A percentile compares a stretch with the other conserved stretches of the same genome.
Evolutionary conservation across 2,888 invertebrate genomes (phyloP).

Genomic region (Epinotia demarniana): DNA sequence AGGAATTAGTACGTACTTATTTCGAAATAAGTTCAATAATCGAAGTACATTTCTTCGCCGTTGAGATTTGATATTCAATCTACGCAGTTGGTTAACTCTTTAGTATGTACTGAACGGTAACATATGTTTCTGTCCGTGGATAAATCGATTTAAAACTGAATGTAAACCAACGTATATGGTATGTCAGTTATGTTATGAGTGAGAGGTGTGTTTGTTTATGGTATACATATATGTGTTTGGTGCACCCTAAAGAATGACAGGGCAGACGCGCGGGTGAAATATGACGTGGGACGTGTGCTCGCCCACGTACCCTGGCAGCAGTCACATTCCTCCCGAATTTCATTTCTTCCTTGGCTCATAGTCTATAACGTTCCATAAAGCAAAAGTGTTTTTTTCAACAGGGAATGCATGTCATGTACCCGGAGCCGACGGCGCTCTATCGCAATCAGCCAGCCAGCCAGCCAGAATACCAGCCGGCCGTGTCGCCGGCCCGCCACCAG

Average conservation of each 20-base stretch:
- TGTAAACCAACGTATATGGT: too few relatives aligned
- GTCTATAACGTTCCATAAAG: background rate
- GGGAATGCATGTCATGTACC: slow-evolving; percentile 96
- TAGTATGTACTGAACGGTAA: too few relatives aligned
- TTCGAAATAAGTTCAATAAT: background rate
- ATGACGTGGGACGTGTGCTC: background rate
- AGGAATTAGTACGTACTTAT: background rate
- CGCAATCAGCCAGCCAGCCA: slow-evolving; percentile 76
- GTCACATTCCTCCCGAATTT: background rate
- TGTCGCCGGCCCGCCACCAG: slow-evolving; percentile 73
- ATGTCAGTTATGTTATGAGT: too few relatives aligned
- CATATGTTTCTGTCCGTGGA: too few relatives aligned
- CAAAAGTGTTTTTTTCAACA: slow-evolving; percentile 58
- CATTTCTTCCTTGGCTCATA: background rate
- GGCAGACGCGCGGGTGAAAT: background rate
- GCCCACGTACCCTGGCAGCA: background rate
- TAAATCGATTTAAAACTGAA: too few relatives aligned
- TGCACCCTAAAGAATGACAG: too few relatives aligned
- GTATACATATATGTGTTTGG: background rate
- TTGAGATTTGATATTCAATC: too few relatives aligned
- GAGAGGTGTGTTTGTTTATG: too few relatives aligned
- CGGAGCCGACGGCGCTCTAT: slow-evolving; percentile 81
- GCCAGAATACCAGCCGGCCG: slow-evolving; percentile 71
- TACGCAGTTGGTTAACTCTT: too few relatives aligned
- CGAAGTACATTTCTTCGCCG: too few relatives aligned